Evolutionary conservation across 2,113 vertebrate genomes (phyloP), one percentile per base, ranked within the genome.

Genomic region (Lophura nycthemera): DNA sequence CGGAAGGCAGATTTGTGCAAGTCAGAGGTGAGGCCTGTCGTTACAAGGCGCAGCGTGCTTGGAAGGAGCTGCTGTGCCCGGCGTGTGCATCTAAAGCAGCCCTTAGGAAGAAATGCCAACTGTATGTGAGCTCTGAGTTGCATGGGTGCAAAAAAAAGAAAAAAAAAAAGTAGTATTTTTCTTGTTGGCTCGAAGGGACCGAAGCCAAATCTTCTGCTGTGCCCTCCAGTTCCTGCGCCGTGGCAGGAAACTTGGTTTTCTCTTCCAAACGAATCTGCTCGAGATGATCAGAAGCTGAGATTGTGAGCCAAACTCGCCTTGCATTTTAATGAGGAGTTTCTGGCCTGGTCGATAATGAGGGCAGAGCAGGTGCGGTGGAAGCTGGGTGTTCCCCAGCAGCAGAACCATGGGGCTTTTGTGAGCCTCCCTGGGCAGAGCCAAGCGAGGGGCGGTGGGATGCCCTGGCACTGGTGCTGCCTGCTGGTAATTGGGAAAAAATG

Each of bases 11-110:
- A 92, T 97, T 92, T 92, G 93, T 94, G 96, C 89, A 95, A 95
- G 92, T 77, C 13, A 43, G 85, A 92, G 95, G 94, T 95, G 93
- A 96, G 70, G 94, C 96, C 94, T 95, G 89, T 96, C 93, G 95
- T 95, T 96, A 96, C 65, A 73, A 94, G 87, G 79, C 64, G 29
- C 19, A 19, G 52, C 5, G 2, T 1, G 4, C 47, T 42, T 40
- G 57, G 56, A 81, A 90, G 83, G 84, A 72, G 59, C 88, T 91
- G 81, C 89, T 43, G 67, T 80, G 91, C 50, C 32, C 19, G 13
- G 8, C 30, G 13, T 5, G 63, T 12, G 52, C 47, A 34, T n/a
- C 65, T 75, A 4, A 73, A 83, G 52, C 13, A 27, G 50, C 4
- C 25, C 59, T 52, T 87, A 69, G 59, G 65, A 85, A 64, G 75